Conservation (phyloP, 2,888 invertebrate species). For the Oscheius sp. region DNA sequence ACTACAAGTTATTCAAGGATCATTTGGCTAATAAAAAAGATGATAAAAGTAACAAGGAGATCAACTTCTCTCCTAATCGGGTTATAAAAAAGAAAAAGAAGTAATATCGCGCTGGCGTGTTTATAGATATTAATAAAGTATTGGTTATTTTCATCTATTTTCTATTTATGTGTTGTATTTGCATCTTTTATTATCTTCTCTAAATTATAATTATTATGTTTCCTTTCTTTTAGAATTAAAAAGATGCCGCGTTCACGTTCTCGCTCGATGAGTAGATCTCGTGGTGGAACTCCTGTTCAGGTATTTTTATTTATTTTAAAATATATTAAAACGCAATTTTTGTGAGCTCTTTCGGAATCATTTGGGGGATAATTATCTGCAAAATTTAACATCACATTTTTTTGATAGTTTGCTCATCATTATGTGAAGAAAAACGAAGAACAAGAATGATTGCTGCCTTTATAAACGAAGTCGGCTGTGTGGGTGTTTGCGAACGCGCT, state of each 20-base stretch:
- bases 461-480: not conserved
- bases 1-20: conserved; percentile 59
- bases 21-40: conserved; percentile 21
- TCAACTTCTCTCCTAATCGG: conserved; percentile 20
- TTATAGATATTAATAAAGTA: not conserved
- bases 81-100: conserved; percentile 37
- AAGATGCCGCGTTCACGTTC: conserved; percentile 36
- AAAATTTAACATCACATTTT: not conserved
- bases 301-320: conserved; percentile 23
- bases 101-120: conserved; percentile 33
- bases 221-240: not conserved
- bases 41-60: not conserved
- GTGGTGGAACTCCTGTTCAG: conserved; percentile 15
- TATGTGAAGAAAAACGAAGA: conserved; percentile 23
- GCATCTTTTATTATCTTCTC: not conserved
- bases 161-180: not conserved
- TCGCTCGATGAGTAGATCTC: conserved; percentile 10
- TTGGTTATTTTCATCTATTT: not conserved
- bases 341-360: not conserved
- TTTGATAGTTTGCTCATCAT: conserved; percentile 6
- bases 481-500: conserved; percentile 14
- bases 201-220: not conserved
- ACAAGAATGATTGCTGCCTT: not conserved
- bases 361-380: not conserved
- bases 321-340: not conserved